These are phyloP conservation scores for Apis mellifera DNA, from an alignment of 1,140 invertebrate species.

Conservation along the genomic window DNA sequence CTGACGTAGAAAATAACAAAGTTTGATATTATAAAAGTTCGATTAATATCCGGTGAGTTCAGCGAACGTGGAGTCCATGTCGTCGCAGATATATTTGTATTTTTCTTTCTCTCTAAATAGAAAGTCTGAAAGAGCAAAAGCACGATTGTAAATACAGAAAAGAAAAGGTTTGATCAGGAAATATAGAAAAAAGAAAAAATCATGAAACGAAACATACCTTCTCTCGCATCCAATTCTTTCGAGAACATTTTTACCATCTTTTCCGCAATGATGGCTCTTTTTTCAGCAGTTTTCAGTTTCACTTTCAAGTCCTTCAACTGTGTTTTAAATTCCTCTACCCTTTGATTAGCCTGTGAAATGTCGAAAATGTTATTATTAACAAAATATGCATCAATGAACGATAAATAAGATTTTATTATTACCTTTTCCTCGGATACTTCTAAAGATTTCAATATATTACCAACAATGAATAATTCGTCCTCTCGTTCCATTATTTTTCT, in stretches of 20 bases:
- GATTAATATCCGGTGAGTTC: constrained; percentile 87
- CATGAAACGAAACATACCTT: constrained; percentile 84
- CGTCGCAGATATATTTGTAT: constrained; percentile 86
- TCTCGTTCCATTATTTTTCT: constrained; percentile 99
- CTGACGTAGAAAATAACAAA: not conserved
- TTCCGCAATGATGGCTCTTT: constrained; percentile 91
- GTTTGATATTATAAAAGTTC: not conserved
- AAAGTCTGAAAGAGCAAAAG: constrained; percentile 83
- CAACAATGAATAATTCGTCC: constrained; percentile 98
- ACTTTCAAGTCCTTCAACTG: constrained; percentile 89
- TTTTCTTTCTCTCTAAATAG: constrained; percentile 89
- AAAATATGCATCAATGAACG: not conserved
- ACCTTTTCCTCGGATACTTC: constrained; percentile 99
- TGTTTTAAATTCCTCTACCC: constrained; percentile 91
- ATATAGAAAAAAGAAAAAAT: not conserved
- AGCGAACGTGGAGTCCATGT: constrained; percentile 93
- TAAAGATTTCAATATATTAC: constrained; percentile 99
- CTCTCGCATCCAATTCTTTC: constrained; percentile 92
- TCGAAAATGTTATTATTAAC: not conserved
- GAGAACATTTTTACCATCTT: constrained; percentile 91
- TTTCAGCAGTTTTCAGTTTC: constrained; percentile 90
- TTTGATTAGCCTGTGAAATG: constrained; percentile 86
- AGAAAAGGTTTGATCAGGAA: not conserved
- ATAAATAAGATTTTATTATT: constrained; percentile 66
- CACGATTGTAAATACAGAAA: not conserved